Evolutionary conservation across 2,113 vertebrate genomes (phyloP), one percentile per base, ranked within the genome.

Genomic region (Phodopus roborovskii): DNA sequence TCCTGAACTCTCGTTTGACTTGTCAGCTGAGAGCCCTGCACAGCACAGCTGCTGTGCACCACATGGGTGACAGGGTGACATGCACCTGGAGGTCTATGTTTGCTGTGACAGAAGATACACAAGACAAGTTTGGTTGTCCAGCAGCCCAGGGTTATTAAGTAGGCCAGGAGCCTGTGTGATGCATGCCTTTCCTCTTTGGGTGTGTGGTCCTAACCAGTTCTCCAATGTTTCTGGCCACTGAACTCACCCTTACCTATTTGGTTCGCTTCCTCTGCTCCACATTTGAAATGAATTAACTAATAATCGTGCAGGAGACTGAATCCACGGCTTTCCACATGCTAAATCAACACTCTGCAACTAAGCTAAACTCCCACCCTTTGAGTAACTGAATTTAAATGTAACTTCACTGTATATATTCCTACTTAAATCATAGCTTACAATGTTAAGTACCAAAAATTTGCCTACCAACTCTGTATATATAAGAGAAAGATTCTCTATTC

Each of bases 371-470:
- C 48, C 33, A 56, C 28, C 30, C 7, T 36, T 79, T 58, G 19
- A n/a, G 56, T 12, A 78, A 77, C 48, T 45, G 50, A 96, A 92
- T 94, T 87, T 48, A 84, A 94, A 90, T 68, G 48, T 48, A 92
- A 62, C 88, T 87, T 68, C 45, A 13, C 33, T 19, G 17, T 87
- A 48, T 48, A 48, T 45, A 20, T 48, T 48, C 36, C 33, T 86
- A 68, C 62, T 68, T 36, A 86, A 64, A 42, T 86, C 62, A 68
- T 68, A 68, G 11, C 39, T 50, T 66, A 48, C 10, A 68, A 17
- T 85, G 48, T 42, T 86, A 86, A 22, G 42, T 5, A 50, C 42
- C 70, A 24, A 13, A 66, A 86, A 89, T 26, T 68, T 11, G 7
- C 22, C 77, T 74, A 56, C 50, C 15, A 33, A 36, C 17, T 28